Evolutionary conservation across 1,140 invertebrate species (phyloP), one percentile per base, ranked within the genome.

Genomic region (Drosophila willistoni): DNA sequence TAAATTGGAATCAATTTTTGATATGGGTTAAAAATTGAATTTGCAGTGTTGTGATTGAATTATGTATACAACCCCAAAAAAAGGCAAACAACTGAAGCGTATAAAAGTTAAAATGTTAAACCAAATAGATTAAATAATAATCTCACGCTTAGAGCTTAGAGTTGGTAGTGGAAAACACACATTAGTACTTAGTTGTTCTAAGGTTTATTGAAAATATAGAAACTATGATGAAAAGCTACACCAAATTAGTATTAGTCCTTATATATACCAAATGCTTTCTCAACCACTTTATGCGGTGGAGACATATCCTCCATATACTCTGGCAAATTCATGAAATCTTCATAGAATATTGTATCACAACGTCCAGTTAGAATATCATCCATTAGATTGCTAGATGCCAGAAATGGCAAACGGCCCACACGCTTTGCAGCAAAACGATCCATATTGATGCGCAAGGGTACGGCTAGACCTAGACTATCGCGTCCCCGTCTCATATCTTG

Each of bases 1-100:
- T 56, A 77, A 77, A 77, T 77, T 61, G 42, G 42, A 55, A 44
- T 12, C 6, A 59, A 36, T 29, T 64, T 36, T 62, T 77, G 67
- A 77, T 63, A 77, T 57, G 67, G 73, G 73, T 77, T 64, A 33
- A 56, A 17, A 47, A 47, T 47, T 47, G 44, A 19, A 47, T 47
- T 47, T 19, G 44, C 44, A 47, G 9, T 19, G 6, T 25, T 25
- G 44, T 17, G 7, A 19, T 47, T 47, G 17, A 19, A 19, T n/a
- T 19, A 19, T 19, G 17, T 10, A 10, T 2, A 44, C 0, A 17
- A 0, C 3, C 34, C 7, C n/a, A n/a, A 36, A 47, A 51, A 51
- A 51, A 14, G 44, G 7, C 14, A 22, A 7, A 51, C 44, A 47
- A 19, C 19, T 22, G 44, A 51, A 13, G 44, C 9, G 17, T 4